Evolutionary conservation across 2,888 invertebrate species (phyloP).

Genomic region (Acleris sparsana): DNA sequence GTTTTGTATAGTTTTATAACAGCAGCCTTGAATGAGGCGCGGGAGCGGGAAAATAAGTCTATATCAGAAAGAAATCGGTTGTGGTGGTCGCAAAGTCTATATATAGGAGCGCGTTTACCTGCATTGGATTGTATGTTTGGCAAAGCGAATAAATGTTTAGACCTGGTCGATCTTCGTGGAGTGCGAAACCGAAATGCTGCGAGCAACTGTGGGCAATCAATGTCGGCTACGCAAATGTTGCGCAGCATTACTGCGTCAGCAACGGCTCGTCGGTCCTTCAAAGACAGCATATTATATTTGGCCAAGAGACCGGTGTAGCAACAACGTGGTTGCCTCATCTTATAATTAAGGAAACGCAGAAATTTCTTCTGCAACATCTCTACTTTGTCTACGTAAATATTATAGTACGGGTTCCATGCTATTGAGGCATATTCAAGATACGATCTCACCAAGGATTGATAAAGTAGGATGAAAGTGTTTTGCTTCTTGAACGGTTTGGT

Average conservation of each 20-base stretch:
- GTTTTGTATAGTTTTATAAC: background rate
- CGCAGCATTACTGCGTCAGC: background rate
- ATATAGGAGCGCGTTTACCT: background rate
- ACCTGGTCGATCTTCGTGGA: background rate
- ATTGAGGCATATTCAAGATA: background rate
- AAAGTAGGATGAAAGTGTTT: background rate
- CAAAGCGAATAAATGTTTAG: background rate
- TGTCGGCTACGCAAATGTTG: background rate
- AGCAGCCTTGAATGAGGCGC: background rate
- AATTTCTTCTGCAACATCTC: constrained; percentile 3
- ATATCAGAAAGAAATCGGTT: background rate
- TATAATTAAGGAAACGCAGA: background rate
- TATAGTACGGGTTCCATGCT: background rate
- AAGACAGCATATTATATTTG: background rate
- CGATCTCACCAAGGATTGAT: background rate
- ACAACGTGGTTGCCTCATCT: background rate
- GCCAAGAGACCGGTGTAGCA: background rate
- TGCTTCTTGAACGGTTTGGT: background rate
- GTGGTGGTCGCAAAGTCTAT: background rate
- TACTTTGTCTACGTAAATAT: background rate
- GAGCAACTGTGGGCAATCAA: background rate
- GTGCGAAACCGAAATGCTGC: background rate
- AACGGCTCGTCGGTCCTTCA: background rate
- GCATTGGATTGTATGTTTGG: background rate
- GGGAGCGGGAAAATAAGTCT: background rate